Conservation (phyloP, 2,113 vertebrate genomes). For the Amazona guildingii region DNA sequence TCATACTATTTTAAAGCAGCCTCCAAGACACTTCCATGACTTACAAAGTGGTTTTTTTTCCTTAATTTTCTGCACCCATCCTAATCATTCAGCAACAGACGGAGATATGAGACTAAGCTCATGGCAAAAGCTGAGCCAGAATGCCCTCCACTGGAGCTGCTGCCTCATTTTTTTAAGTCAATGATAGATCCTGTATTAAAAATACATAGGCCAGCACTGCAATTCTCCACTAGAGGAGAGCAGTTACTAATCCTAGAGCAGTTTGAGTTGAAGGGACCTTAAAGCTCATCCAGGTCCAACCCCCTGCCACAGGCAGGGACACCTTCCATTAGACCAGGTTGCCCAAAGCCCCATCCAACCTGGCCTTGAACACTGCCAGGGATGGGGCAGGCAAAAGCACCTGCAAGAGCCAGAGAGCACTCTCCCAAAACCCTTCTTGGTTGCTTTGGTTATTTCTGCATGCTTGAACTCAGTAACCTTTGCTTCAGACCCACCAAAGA, state of each 20-base stretch:
- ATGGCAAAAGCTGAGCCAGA: not conserved
- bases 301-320: not conserved
- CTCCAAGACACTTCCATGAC: not conserved
- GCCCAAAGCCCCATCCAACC: not conserved
- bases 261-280: not conserved
- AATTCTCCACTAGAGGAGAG: not conserved
- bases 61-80: not conserved
- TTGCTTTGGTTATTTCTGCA: not conserved
- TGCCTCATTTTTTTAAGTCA: not conserved
- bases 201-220: not conserved
- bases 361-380: not conserved
- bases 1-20: not conserved
- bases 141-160: not conserved
- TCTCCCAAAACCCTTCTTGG: not conserved
- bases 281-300: not conserved
- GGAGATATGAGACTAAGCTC: not conserved
- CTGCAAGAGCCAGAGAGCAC: not conserved
- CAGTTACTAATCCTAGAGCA: not conserved
- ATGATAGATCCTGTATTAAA: not conserved
- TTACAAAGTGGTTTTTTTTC: not conserved
- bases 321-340: not conserved
- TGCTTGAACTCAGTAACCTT: not conserved
- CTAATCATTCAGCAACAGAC: not conserved
- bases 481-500: not conserved
- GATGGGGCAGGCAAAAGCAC: not conserved